Conservation (phyloP, 64 coral and sea anemone species). For the Anthopleura sola region DNA sequence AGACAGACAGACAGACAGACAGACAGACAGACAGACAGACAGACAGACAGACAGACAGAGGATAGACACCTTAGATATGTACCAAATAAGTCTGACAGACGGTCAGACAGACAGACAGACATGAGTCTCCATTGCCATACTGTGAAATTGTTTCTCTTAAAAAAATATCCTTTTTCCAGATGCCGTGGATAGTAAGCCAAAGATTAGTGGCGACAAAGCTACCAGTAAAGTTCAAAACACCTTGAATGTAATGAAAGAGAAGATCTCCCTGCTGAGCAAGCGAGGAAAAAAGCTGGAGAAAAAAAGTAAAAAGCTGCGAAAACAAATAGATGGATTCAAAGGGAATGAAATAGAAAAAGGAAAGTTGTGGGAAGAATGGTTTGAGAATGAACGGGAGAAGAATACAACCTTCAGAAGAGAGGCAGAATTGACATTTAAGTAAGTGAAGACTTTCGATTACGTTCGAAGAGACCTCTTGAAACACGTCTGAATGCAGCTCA, state of each 20-base stretch:
- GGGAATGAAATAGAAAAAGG: constrained; percentile 62
- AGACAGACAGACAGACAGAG: no score
- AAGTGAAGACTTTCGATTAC: background rate
- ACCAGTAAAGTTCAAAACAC: constrained; percentile 29
- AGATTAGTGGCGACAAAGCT: constrained; percentile 20
- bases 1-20: background rate
- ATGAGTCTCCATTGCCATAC: no score
- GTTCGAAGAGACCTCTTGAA: no score
- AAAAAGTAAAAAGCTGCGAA: constrained; percentile 65
- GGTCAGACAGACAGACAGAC: no score
- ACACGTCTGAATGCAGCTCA: no score
- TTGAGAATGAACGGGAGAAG: constrained; percentile 63
- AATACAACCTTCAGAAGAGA: constrained; percentile 63
- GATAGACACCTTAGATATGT: no score
- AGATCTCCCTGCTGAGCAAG: constrained; percentile 74
- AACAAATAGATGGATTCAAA: constrained; percentile 55
- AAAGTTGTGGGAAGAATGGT: constrained; percentile 71
- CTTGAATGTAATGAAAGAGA: constrained; percentile 82
- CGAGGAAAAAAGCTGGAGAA: constrained; percentile 69
- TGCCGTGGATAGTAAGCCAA: constrained; percentile 43
- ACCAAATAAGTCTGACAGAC: no score
- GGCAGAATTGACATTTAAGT: constrained; percentile 84
- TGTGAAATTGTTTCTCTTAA: background rate
- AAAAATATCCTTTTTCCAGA: constrained; percentile 13
- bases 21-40: no score